These are phyloP conservation scores for Bactericera cockerelli DNA, from an alignment of 1,140 invertebrate genomes.

Conservation along the genomic window DNA sequence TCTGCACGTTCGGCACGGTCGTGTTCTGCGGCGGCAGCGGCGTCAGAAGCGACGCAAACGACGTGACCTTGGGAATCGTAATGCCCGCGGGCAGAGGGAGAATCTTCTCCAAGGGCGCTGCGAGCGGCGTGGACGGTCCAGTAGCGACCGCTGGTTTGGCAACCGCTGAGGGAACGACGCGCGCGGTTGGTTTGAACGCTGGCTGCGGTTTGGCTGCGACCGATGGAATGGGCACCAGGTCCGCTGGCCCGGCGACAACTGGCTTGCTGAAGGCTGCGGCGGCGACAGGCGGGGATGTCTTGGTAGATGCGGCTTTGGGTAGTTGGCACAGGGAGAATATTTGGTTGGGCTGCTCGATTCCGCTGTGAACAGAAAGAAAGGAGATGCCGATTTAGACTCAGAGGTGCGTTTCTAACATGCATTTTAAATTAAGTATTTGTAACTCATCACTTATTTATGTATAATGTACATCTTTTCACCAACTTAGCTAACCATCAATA, in stretches of 20 bases:
- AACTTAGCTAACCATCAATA: no score
- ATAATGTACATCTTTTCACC: no score
- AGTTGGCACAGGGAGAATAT: slow-evolving; percentile 63
- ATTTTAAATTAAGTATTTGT: no score
- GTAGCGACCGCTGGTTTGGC: not conserved
- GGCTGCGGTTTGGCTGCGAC: not conserved
- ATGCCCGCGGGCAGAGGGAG: not conserved
- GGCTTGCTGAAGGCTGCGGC: slow-evolving; percentile 23
- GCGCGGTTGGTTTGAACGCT: not conserved
- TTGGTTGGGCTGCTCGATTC: slow-evolving; percentile 69
- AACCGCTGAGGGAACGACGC: not conserved
- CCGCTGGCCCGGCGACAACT: slow-evolving; percentile 9
- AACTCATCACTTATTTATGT: no score
- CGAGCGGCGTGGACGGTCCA: not conserved
- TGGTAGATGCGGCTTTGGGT: slow-evolving; percentile 17
- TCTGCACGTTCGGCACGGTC: no score
- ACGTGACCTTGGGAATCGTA: slow-evolving; percentile 6
- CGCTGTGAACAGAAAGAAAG: slow-evolving; percentile 44
- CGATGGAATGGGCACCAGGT: not conserved
- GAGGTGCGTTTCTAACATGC: no score
- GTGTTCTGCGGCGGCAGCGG: no score
- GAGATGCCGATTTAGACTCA: not conserved
- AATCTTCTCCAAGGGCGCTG: not conserved
- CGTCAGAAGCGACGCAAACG: no score
- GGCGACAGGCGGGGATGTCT: not conserved